Percentiles rank a stretch among this genome's conserved stretches.
These are phyloP conservation scores for Tipula lateralis DNA, from an alignment of 2,888 invertebrate genomes.

Conservation along the genomic window DNA sequence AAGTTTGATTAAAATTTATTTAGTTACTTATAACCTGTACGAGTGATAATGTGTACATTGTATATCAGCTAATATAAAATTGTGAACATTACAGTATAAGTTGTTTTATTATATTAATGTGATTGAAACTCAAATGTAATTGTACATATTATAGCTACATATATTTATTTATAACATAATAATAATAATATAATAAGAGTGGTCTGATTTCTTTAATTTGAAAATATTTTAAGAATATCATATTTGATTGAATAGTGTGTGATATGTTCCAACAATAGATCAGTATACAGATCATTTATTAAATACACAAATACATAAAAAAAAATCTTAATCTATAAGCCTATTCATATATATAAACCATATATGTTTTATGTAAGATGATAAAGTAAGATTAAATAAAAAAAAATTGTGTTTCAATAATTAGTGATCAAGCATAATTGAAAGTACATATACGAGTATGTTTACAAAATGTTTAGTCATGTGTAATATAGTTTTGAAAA, in stretches of 20 bases:
- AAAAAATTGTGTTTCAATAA: neutral
- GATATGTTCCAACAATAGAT: neutral
- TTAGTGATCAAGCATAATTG: too few relatives aligned
- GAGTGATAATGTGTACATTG: neutral
- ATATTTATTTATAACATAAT: neutral
- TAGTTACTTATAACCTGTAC: neutral
- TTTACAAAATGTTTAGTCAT: neutral
- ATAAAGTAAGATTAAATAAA: neutral
- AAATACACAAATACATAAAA: neutral
- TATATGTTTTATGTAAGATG: neutral
- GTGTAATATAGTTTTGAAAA: neutral
- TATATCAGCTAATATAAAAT: neutral
- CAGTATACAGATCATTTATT: neutral
- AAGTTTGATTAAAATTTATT: neutral
- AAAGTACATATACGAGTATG: neutral
- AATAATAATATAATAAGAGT: neutral
- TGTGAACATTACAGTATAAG: neutral
- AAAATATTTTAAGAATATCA: neutral
- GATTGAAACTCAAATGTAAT: neutral
- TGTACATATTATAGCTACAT: neutral
- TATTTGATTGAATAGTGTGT: neutral
- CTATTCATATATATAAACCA: neutral
- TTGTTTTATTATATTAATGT: neutral
- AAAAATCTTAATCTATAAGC: neutral
- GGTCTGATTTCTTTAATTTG: neutral